These are phyloP conservation scores for Sylvia atricapilla DNA, from an alignment of 2,113 vertebrate species.

Conservation along the genomic window DNA sequence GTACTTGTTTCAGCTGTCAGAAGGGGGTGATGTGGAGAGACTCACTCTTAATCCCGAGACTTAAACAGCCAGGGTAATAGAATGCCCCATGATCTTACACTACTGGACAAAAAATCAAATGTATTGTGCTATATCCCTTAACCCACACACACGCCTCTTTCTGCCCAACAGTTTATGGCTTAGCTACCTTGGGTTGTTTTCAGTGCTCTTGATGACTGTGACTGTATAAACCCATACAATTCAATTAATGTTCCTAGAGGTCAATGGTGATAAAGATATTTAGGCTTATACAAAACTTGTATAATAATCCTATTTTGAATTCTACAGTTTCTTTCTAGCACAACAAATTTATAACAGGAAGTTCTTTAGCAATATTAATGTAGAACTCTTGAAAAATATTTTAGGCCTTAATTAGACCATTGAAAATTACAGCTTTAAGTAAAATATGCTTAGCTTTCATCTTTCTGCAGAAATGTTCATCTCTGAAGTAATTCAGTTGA, in stretches of 20 bases:
- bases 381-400: constrained; percentile 6
- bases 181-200: rapidly evolving
- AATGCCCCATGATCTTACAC: neutral
- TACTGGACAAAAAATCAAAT: neutral
- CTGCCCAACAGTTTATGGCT: neutral
- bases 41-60: neutral
- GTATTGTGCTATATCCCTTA: neutral
- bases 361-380: neutral
- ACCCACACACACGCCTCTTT: neutral
- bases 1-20: neutral
- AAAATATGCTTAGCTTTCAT: constrained; percentile 47
- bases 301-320: neutral
- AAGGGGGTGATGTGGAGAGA: neutral
- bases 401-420: constrained; percentile 34
- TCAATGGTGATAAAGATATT: neutral
- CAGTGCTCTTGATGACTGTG: neutral
- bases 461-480: neutral
- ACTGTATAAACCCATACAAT: neutral
- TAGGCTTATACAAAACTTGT: neutral
- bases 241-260: neutral
- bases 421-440: constrained; percentile 29
- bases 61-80: neutral
- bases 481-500: constrained; percentile 19
- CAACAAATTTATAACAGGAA: neutral
- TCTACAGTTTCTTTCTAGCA: neutral